Evolutionary conservation across 37 sponge, comb jelly and placozoan genomes (phyloP).

Genomic region (Halichondria panicea): DNA sequence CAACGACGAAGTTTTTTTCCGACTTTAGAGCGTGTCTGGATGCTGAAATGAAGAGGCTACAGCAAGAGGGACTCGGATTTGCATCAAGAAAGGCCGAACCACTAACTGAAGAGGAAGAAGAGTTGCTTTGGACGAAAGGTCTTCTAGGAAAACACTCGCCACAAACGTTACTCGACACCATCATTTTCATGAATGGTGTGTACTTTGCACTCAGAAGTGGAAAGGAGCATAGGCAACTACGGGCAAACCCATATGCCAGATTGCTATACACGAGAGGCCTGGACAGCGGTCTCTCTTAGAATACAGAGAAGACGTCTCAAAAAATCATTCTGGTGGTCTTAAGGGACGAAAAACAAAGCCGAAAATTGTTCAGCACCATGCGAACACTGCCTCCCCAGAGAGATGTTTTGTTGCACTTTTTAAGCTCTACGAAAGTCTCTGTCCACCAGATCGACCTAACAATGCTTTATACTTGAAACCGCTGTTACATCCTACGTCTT

Average conservation of each 20-base stretch:
- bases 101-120: slow-evolving; percentile 26
- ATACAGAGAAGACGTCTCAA: slow-evolving; percentile 40
- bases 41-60: slow-evolving; percentile 53
- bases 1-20: slow-evolving; percentile 19
- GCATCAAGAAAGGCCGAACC: slow-evolving; percentile 19
- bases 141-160: slow-evolving; percentile 11
- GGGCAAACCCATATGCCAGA: slow-evolving; percentile 16
- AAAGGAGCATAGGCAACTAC: slow-evolving; percentile 24
- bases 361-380: slow-evolving; percentile 31
- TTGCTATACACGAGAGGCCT: neutral
- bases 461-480: slow-evolving; percentile 31
- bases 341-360: slow-evolving; percentile 2
- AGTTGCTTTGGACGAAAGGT: slow-evolving; percentile 7
- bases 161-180: slow-evolving; percentile 25
- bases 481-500: neutral
- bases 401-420: slow-evolving; percentile 30
- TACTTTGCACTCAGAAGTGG: slow-evolving; percentile 39
- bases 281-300: slow-evolving; percentile 8
- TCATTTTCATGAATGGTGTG: slow-evolving; percentile 26
- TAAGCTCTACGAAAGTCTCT: slow-evolving; percentile 6
- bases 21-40: slow-evolving; percentile 16
- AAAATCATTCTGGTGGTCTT: slow-evolving; percentile 44
- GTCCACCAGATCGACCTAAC: slow-evolving; percentile 3
- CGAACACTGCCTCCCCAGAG: slow-evolving; percentile 1
- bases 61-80: slow-evolving; percentile 5